A percentile compares a stretch with the other conserved stretches of the same genome.
Evolutionary conservation across 2,888 invertebrate genomes (phyloP).

Genomic region (Catocala nupta): DNA sequence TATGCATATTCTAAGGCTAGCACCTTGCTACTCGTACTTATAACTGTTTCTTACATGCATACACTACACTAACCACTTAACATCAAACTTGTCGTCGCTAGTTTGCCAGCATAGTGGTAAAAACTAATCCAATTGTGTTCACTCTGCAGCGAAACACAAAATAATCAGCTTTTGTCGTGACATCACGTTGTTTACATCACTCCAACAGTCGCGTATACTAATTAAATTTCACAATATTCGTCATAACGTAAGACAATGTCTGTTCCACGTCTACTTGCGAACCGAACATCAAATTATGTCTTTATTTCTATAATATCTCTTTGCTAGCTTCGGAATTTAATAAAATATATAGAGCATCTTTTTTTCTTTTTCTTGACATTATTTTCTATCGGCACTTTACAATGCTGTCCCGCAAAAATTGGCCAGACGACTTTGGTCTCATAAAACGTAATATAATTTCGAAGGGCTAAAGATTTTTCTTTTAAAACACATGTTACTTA

Average conservation of each 20-base stretch:
- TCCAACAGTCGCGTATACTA: constrained; percentile 25
- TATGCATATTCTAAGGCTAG: too few species aligned
- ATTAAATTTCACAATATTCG: constrained; percentile 47
- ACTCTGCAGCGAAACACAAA: too few species aligned
- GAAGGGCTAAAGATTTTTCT: constrained; percentile 12
- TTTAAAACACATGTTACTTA: constrained; percentile 18
- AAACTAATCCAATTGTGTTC: too few species aligned
- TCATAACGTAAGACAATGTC: constrained; percentile 38
- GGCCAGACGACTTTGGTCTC: constrained; percentile 18
- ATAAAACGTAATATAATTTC: constrained; percentile 37
- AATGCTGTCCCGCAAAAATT: constrained; percentile 21
- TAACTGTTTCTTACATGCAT: too few species aligned
- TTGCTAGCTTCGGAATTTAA: constrained; percentile 42
- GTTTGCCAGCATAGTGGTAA: too few species aligned
- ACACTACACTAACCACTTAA: too few species aligned
- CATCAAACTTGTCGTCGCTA: too few species aligned
- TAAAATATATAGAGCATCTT: constrained; percentile 34
- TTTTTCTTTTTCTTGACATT: constrained; percentile 13
- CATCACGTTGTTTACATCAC: constrained; percentile 21
- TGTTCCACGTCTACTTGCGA: constrained; percentile 40
- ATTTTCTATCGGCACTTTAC: constrained; percentile 26
- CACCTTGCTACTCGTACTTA: too few species aligned
- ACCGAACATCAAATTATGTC: constrained; percentile 42
- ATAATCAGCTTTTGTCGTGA: background rate
- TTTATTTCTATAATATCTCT: constrained; percentile 38